These are phyloP conservation scores for Leptonema lineaticorne DNA, from an alignment of 1,140 invertebrate species.

Conservation along the genomic window DNA sequence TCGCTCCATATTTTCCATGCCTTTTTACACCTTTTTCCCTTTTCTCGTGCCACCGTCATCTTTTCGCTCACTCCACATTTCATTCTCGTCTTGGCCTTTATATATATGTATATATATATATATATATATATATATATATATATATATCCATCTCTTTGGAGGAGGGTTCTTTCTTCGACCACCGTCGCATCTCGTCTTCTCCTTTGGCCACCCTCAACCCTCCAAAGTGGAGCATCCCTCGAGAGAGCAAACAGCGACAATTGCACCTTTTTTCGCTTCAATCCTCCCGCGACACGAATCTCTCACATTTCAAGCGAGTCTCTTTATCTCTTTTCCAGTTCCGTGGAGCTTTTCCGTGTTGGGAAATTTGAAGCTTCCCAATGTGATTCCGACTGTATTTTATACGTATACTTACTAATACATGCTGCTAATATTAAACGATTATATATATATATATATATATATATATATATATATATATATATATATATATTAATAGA, in stretches of 20 bases:
- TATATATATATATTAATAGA: too few species aligned
- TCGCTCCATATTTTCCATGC: conserved; percentile 23
- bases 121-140: too few species aligned
- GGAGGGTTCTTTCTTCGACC: not conserved
- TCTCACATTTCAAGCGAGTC: conserved; percentile 25
- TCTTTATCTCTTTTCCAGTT: conserved; percentile 29
- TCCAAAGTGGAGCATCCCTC: conserved; percentile 10
- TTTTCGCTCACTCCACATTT: not conserved
- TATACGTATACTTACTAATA: not conserved
- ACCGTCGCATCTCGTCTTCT: not conserved
- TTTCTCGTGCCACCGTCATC: not conserved
- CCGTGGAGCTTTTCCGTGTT: conserved; percentile 25
- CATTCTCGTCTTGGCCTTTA: not conserved
- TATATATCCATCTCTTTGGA: not conserved
- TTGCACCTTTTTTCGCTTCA: conserved; percentile 31
- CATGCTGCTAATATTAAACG: too few species aligned
- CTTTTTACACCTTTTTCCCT: conserved; percentile 23
- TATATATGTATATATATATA: too few species aligned
- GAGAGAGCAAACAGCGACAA: conserved; percentile 31
- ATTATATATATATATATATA: not conserved
- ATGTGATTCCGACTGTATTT: not conserved
- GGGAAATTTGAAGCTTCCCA: conserved; percentile 19
- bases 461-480: not conserved
- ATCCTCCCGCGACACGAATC: conserved; percentile 30
- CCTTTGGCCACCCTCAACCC: not conserved